Conservation (phyloP, 2,113 vertebrate species). For the Entelurus aequoreus region DNA sequence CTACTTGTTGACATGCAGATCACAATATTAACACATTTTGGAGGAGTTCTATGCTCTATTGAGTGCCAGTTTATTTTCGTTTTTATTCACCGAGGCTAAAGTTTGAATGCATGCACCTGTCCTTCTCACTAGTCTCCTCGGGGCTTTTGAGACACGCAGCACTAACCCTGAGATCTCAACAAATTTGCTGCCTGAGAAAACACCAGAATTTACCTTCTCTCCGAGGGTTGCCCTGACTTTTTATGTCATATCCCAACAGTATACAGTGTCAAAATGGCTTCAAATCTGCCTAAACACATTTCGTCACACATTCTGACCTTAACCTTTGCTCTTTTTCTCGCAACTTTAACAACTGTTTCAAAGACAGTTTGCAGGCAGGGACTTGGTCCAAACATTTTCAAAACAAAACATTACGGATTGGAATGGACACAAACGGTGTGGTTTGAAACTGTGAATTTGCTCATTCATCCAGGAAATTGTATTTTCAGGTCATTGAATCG, state of each 20-base stretch:
- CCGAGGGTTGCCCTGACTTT: constrained; percentile 19
- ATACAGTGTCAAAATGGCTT: constrained; percentile 18
- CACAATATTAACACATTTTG: background rate
- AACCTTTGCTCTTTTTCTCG: constrained; percentile 14
- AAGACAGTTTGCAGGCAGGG: background rate
- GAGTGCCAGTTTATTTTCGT: constrained; percentile 7
- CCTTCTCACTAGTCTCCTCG: constrained; percentile 16
- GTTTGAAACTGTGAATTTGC: no score
- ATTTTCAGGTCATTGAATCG: no score
- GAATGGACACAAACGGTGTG: background rate
- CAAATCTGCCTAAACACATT: constrained; percentile 16
- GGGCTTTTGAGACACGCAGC: constrained; percentile 38
- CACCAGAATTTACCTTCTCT: constrained; percentile 28
- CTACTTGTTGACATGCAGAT: background rate
- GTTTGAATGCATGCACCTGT: constrained; percentile 26
- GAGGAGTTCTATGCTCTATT: background rate
- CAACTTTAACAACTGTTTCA: background rate
- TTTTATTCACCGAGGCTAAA: constrained; percentile 20
- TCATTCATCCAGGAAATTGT: no score
- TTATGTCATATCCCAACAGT: constrained; percentile 22
- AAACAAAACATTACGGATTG: background rate
- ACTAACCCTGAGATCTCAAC: constrained; percentile 45
- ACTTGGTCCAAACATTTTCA: background rate
- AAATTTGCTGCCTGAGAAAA: constrained; percentile 54
- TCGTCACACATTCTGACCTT: constrained; percentile 13